phyloP scores from a whole-genome alignment of 2,113 vertebrate genomes.

The Pogonocichla stellata region DNA sequence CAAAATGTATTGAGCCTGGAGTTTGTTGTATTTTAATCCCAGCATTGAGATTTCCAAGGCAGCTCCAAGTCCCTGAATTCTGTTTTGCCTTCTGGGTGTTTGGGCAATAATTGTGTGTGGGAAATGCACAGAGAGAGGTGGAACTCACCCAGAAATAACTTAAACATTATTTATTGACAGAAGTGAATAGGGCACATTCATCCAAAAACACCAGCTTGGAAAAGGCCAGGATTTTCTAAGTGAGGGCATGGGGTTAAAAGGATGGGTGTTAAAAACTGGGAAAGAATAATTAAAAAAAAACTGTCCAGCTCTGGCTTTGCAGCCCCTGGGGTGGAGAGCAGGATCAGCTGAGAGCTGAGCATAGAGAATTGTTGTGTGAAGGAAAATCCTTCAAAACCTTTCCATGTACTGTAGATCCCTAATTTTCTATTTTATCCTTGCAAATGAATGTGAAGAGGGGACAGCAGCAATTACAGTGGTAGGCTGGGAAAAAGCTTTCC shows the following conservation, averaged over 20 bases:
- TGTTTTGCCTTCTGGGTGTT: background rate
- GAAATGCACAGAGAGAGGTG: background rate
- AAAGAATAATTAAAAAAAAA: background rate
- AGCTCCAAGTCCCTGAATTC: background rate
- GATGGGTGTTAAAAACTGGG: background rate
- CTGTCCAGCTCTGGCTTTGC: background rate
- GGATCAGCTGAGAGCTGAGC: background rate
- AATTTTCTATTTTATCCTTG: background rate
- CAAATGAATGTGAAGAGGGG: background rate
- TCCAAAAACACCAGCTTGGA: background rate
- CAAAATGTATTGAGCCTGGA: background rate
- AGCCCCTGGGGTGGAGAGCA: background rate
- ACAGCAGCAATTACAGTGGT: background rate
- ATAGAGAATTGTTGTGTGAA: background rate
- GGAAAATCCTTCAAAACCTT: background rate
- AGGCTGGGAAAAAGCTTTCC: background rate
- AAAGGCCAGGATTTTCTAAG: background rate
- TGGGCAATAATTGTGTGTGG: background rate
- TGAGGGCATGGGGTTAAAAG: background rate
- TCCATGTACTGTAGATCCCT: background rate
- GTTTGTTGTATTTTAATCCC: background rate
- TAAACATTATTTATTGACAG: background rate
- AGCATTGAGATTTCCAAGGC: background rate
- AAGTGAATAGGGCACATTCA: rapidly evolving
- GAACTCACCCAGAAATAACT: background rate